phyloP scores from a whole-genome alignment of 2,113 vertebrate genomes.

The Corythoichthys intestinalis region DNA sequence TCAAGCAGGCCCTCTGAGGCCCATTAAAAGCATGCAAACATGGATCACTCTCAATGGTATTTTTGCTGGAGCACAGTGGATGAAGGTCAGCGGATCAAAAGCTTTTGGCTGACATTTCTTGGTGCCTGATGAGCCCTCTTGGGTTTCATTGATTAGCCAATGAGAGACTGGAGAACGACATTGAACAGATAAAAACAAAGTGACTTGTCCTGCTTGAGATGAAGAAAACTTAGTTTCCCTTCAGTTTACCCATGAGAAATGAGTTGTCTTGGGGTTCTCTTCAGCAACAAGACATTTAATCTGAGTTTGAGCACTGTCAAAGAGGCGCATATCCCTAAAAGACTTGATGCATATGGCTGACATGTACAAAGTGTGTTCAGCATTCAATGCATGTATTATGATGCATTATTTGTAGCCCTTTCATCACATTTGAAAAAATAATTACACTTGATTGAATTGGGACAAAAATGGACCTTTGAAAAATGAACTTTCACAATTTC shows the following conservation, averaged over 20 bases:
- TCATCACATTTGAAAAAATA: neutral
- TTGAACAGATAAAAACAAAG: conserved; percentile 70
- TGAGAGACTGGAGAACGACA: conserved; percentile 61
- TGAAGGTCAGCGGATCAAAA: conserved; percentile 74
- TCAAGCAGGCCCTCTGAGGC: conserved; percentile 63
- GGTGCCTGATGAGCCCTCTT: conserved; percentile 66
- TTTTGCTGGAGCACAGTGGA: conserved; percentile 51
- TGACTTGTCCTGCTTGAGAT: conserved; percentile 65
- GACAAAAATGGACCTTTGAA: conserved; percentile 51
- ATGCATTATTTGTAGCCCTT: conserved; percentile 1
- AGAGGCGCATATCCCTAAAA: conserved; percentile 33
- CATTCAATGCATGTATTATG: neutral
- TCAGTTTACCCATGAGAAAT: conserved; percentile 45
- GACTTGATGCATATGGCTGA: neutral
- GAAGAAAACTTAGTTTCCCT: conserved; percentile 58
- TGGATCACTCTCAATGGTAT: conserved; percentile 63
- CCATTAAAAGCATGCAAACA: conserved; percentile 75
- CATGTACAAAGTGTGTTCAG: neutral
- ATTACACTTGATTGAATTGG: conserved; percentile 58
- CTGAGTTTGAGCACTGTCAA: conserved; percentile 55
- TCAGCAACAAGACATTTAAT: conserved; percentile 52
- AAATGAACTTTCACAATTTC: conserved; percentile 40
- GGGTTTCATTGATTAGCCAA: conserved; percentile 75
- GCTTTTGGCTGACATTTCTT: conserved; percentile 63
- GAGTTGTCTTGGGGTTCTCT: conserved; percentile 45